Conservation (phyloP, 2,113 vertebrate species). For the Ceyx melanurus region DNA sequence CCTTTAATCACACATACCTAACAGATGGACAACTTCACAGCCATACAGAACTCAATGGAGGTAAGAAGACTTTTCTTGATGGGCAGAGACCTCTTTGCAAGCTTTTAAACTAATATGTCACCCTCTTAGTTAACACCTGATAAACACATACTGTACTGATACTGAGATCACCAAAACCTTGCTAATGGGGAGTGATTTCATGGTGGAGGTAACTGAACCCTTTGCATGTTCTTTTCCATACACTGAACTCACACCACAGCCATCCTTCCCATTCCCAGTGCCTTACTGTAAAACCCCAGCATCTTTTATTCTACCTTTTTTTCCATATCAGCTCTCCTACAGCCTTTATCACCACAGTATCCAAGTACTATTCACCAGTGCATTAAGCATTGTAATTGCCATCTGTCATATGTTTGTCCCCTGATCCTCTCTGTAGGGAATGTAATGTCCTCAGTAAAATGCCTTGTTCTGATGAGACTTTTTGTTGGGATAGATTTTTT, state of each 20-base stretch:
- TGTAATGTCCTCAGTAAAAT: background rate
- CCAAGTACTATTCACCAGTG: background rate
- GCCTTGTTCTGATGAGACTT: background rate
- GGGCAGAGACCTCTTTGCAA: background rate
- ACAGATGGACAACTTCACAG: background rate
- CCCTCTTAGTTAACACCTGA: background rate
- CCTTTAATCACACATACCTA: background rate
- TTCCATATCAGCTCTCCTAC: background rate
- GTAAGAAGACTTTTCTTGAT: background rate
- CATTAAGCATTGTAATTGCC: background rate
- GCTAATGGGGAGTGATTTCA: fast-evolving
- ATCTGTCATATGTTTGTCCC: constrained; percentile 30
- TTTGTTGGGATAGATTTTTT: background rate
- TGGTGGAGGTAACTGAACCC: background rate
- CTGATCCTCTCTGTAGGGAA: background rate
- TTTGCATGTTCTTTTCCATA: background rate
- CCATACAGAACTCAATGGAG: background rate
- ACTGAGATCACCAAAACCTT: background rate
- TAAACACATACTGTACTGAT: background rate
- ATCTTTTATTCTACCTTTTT: background rate
- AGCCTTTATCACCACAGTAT: constrained; percentile 4
- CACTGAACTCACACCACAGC: background rate
- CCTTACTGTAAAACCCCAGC: background rate
- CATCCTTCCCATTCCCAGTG: background rate
- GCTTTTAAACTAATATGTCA: background rate